phyloP scores from a whole-genome alignment of 2,797 vertebrate species.

The Numenius phaeopus region DNA sequence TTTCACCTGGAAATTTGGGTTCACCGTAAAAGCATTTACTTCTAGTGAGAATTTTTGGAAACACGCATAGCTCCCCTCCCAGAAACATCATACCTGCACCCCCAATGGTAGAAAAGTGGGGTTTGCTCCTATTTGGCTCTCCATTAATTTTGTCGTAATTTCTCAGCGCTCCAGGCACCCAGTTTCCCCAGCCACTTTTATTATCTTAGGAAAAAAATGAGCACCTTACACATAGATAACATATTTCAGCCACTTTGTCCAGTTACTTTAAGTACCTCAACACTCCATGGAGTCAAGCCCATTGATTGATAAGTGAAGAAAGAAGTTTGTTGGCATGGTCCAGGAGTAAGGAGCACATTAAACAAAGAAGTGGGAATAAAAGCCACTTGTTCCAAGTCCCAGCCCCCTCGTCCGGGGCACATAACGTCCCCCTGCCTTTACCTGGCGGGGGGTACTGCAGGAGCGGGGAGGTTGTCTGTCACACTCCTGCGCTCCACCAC shows the following conservation, averaged over 20 bases:
- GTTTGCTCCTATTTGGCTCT: background rate
- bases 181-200: background rate
- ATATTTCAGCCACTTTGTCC: background rate
- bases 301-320: slow-evolving; percentile 16
- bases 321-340: background rate
- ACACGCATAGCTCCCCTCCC: background rate
- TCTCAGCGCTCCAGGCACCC: background rate
- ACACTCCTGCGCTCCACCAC: background rate
- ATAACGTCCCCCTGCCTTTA: background rate
- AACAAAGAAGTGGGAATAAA: background rate
- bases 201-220: background rate
- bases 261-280: background rate
- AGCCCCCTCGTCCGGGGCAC: background rate
- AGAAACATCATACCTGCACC: background rate
- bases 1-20: background rate
- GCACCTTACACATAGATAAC: background rate
- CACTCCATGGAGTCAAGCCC: background rate
- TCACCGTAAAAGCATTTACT: background rate
- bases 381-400: background rate
- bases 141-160: background rate
- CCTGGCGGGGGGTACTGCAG: background rate
- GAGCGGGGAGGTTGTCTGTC: background rate
- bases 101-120: background rate
- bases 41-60: background rate
- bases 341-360: background rate